Evolutionary conservation across 2,797 vertebrate species (phyloP).

Genomic region (Coendou prehensilis): DNA sequence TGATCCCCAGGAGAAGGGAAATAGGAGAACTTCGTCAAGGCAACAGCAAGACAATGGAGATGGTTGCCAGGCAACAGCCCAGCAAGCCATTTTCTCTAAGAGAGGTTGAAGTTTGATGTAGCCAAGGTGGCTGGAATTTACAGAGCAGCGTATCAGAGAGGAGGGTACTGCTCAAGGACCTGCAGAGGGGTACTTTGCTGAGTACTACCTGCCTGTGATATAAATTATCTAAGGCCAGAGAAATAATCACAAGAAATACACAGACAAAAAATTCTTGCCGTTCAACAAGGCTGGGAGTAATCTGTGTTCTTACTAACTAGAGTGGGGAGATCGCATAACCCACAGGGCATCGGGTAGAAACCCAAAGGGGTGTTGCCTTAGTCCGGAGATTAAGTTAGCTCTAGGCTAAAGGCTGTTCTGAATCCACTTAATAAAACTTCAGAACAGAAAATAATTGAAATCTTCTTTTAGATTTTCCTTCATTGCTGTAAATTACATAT

Average conservation of each 20-base stretch:
- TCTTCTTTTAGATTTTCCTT: neutral
- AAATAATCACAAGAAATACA: neutral
- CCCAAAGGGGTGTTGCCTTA: neutral
- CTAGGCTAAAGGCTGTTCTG: neutral
- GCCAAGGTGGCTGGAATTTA: neutral
- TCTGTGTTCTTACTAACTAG: neutral
- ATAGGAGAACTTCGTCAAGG: neutral
- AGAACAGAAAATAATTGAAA: neutral
- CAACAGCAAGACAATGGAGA: neutral
- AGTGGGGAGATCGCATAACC: neutral
- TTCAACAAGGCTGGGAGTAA: neutral
- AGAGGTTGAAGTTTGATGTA: neutral
- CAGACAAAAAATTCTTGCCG: neutral
- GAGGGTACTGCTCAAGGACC: neutral
- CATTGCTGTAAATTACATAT: neutral
- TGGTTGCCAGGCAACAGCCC: neutral
- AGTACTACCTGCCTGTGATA: neutral
- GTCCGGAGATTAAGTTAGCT: neutral
- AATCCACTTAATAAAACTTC: neutral
- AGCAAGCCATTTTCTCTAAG: neutral
- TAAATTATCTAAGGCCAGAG: neutral
- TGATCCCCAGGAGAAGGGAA: neutral
- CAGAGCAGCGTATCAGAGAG: neutral
- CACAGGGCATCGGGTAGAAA: neutral
- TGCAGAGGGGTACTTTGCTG: neutral